phyloP scores from a whole-genome alignment of 1,140 invertebrate species.

The Hylaeus volcanicus region DNA sequence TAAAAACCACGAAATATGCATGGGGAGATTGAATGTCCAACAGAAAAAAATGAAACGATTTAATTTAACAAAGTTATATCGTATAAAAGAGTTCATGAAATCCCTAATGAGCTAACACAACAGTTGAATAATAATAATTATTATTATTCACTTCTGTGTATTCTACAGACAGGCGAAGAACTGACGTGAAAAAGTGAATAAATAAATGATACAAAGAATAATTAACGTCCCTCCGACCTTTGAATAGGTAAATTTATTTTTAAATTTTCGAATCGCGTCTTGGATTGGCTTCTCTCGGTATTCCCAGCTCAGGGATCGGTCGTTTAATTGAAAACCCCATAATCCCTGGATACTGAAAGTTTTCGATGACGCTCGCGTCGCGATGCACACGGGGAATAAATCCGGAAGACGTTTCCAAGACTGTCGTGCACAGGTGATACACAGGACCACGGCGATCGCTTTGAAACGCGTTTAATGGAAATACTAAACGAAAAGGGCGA shows the following conservation, averaged over 20 bases:
- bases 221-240: neutral
- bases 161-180: too few relatives aligned
- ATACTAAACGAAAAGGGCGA: neutral
- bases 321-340: constrained; percentile 40
- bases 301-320: neutral
- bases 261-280: neutral
- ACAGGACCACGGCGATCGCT: neutral
- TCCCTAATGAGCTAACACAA: too few relatives aligned
- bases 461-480: neutral
- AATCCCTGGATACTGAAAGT: constrained; percentile 28
- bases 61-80: too few relatives aligned
- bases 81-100: too few relatives aligned
- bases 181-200: too few relatives aligned
- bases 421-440: neutral
- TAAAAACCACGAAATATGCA: too few relatives aligned
- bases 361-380: constrained; percentile 11
- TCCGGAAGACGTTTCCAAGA: constrained; percentile 18
- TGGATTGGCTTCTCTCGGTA: neutral
- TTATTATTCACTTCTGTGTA: too few relatives aligned
- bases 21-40: too few relatives aligned
- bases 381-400: constrained; percentile 4
- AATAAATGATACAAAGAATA: too few relatives aligned
- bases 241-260: neutral
- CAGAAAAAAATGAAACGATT: too few relatives aligned
- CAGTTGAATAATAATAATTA: too few relatives aligned